Base-by-base conservation (phyloP, 2,888 invertebrate species). In the Zhuqinia jingwanae region DNA sequence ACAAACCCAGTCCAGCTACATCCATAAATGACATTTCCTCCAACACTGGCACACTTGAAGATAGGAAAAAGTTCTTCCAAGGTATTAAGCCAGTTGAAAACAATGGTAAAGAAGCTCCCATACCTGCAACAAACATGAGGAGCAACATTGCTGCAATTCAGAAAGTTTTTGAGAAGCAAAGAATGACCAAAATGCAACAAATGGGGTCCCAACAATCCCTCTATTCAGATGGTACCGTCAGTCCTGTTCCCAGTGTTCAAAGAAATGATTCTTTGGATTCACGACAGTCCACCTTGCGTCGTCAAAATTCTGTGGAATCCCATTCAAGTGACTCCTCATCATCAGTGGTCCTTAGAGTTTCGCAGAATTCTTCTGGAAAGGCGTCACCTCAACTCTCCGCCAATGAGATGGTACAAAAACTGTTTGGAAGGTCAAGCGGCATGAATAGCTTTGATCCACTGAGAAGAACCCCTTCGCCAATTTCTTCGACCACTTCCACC, bases 91-190 rank as follows among this genome's bases (percentile, higher is more conserved):
- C 90, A 5, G 89, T 88, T 2, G 89, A 90, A 77, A 89, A 89
- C 56, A 79, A 85, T 22, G 87, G 87, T 0, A 90, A 90, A 58
- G 91, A 91, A 73, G 70, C 88, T 20, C 91, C 91, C 13, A 82
- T 90, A 1, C 91, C 90, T 17, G 90, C 91, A 8, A 77, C 88
- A 45, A 91, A 90, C 63, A 53, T 91, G 77, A 91, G 90, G 65
- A 88, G 77, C 22, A 91, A 88, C 63, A 91, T 91, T 85, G 91
- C 91, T 10, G 88, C 89, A 8, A 90, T 91, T 73, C 90, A 90
- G 73, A 88, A 88, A 73, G 91, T 91, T n/a, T 91, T 91, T 85
- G 88, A 91, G 36, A 88, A 90, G 56, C 78, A 89, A 56, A 80
- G 86, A n/a, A 22, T 76, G n/a, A 60, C 86, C n/a, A 86, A 89